Evolutionary conservation across 1,140 invertebrate species (phyloP).

Genomic region (Sycophila sp.): DNA sequence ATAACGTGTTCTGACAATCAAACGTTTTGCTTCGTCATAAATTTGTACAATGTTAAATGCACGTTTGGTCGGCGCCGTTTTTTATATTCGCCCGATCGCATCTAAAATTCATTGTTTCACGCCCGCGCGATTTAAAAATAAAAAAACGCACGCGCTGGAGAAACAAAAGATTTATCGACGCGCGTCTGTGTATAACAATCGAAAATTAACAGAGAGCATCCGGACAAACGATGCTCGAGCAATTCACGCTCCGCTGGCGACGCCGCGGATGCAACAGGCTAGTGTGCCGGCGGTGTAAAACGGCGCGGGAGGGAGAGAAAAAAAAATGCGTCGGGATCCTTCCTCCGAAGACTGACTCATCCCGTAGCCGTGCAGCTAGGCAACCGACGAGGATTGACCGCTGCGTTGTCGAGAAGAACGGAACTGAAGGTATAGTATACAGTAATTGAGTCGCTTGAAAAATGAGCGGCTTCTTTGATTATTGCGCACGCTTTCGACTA

Average conservation of each 20-base stretch:
- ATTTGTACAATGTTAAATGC: no score
- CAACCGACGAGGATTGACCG: not conserved
- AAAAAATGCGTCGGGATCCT: slow-evolving; percentile 2
- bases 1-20: not conserved
- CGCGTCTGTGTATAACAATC: not conserved
- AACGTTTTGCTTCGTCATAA: not conserved
- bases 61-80: no score
- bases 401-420: no score
- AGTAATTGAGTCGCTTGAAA: no score
- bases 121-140: not conserved
- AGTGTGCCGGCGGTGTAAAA: not conserved
- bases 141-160: not conserved
- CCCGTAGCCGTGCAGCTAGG: no score
- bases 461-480: no score
- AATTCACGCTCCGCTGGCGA: not conserved
- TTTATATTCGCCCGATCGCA: no score
- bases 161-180: not conserved
- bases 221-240: not conserved
- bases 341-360: not conserved
- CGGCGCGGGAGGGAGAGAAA: not conserved
- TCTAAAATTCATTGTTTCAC: no score
- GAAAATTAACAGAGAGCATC: no score
- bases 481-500: no score
- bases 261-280: not conserved
- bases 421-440: no score